Conservation (phyloP, 2,888 invertebrate genomes). For the Syrista parreyssii region DNA sequence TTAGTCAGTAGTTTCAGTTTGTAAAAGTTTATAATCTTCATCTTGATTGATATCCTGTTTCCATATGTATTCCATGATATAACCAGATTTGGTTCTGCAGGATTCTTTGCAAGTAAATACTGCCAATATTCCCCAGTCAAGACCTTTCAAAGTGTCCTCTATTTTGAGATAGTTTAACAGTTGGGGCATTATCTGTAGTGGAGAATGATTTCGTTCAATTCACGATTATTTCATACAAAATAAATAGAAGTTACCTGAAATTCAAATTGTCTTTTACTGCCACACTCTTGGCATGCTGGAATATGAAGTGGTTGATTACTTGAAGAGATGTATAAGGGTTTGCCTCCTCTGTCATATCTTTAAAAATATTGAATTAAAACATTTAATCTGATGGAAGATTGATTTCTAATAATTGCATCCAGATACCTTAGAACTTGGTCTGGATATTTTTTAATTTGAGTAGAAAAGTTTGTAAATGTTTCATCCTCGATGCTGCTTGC, state of each 20-base stretch:
- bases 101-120: conserved; percentile 88
- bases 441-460: conserved; percentile 76
- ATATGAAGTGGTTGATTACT: conserved; percentile 69
- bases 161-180: conserved; percentile 77
- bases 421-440: conserved; percentile 76
- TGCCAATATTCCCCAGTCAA: conserved; percentile 92
- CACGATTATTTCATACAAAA: background rate
- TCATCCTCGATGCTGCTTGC: conserved; percentile 77
- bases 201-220: conserved; percentile 9
- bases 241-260: conserved; percentile 75
- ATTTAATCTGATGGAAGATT: background rate
- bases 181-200: conserved; percentile 84
- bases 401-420: background rate
- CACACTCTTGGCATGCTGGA: conserved; percentile 82
- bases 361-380: background rate
- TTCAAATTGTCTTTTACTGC: conserved; percentile 84
- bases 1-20: background rate
- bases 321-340: conserved; percentile 86
- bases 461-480: conserved; percentile 81
- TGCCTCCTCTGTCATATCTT: conserved; percentile 82
- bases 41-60: conserved; percentile 81
- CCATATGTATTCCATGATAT: conserved; percentile 82
- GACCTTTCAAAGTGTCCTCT: conserved; percentile 70
- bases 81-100: conserved; percentile 76
- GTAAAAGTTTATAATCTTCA: background rate